phyloP scores from a whole-genome alignment of 2,888 invertebrate species.

The Thyatira batis region DNA sequence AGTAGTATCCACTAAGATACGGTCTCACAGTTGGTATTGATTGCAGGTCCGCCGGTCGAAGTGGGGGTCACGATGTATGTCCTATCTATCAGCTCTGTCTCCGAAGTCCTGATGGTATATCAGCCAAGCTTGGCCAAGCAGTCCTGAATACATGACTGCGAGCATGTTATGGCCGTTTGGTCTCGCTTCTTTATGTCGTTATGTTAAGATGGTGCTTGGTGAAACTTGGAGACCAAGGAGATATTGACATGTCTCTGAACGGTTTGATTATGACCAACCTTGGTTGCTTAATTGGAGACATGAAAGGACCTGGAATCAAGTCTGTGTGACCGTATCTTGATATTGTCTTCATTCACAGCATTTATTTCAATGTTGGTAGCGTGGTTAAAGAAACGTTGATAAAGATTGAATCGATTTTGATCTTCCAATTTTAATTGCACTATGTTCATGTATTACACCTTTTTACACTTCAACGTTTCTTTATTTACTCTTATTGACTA shows the following conservation, averaged over 20 bases:
- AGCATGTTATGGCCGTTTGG: conserved; percentile 58
- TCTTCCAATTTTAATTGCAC: not conserved
- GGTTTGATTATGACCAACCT: not conserved
- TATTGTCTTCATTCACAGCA: not conserved
- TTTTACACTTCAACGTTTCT: not conserved
- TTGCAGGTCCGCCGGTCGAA: conserved; percentile 98
- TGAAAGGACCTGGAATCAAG: conserved; percentile 22
- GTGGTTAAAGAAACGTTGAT: not conserved
- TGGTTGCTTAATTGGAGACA: not conserved
- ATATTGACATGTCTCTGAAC: too few relatives aligned
- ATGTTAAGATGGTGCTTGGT: not conserved
- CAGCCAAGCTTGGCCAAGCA: conserved; percentile 57
- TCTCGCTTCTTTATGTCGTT: conserved; percentile 15
- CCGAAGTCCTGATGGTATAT: conserved; percentile 98
- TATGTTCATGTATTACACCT: too few relatives aligned
- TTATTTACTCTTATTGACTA: not conserved
- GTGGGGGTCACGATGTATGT: conserved; percentile 99
- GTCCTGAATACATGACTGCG: conserved; percentile 80
- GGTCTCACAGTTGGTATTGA: conserved; percentile 79
- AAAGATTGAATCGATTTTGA: not conserved
- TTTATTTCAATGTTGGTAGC: too few relatives aligned
- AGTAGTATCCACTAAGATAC: conserved; percentile 84
- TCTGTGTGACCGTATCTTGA: conserved; percentile 27
- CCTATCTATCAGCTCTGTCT: conserved; percentile 98
- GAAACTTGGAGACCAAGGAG: not conserved